These are phyloP conservation scores for Cydia strobilella DNA, from an alignment of 1,140 invertebrate species.

Conservation along the genomic window DNA sequence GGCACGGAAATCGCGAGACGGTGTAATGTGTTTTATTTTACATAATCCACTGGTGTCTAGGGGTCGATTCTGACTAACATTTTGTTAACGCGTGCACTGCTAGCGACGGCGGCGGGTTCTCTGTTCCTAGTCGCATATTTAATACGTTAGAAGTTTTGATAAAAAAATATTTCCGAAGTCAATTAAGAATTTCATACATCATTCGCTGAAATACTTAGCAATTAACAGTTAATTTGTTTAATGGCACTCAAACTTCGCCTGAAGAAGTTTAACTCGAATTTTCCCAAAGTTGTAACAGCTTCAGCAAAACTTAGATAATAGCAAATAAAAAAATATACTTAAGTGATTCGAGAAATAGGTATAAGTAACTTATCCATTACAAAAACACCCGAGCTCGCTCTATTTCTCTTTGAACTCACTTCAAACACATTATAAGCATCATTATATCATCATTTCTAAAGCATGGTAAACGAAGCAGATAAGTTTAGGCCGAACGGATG, in stretches of 20 bases:
- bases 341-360: too few relatives aligned
- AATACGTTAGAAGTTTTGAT: background rate
- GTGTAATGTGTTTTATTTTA: constrained; percentile 3
- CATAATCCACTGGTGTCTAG: background rate
- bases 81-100: too few relatives aligned
- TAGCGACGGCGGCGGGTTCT: too few relatives aligned
- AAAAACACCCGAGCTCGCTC: too few relatives aligned
- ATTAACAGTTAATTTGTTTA: background rate
- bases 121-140: background rate
- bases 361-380: too few relatives aligned
- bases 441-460: too few relatives aligned
- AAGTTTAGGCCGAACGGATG: background rate
- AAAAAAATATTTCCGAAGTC: background rate
- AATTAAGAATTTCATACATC: background rate
- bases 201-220: background rate
- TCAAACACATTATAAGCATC: too few relatives aligned
- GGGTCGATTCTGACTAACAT: too few relatives aligned
- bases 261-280: background rate
- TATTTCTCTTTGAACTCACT: too few relatives aligned
- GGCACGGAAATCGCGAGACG: constrained; percentile 8
- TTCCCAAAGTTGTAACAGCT: background rate
- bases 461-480: background rate
- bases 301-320: background rate
- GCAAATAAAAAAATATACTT: background rate
- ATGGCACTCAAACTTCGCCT: background rate